Evolutionary conservation across 2,113 vertebrate genomes (phyloP), one percentile per base, ranked within the genome.

Genomic region (Pygoscelis adeliae): DNA sequence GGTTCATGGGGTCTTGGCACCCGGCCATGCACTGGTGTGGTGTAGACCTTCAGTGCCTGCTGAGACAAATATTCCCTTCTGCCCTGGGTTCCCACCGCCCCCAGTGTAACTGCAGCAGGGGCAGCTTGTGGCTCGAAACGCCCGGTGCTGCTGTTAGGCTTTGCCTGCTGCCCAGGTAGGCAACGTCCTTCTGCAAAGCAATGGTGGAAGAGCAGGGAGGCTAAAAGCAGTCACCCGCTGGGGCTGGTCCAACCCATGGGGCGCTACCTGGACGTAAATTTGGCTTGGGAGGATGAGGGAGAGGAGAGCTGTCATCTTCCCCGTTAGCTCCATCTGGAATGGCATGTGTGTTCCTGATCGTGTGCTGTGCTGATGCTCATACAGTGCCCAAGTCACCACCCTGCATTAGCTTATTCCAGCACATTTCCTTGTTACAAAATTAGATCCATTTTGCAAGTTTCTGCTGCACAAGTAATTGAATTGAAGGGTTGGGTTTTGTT

Each of bases 371-470:
- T 94, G 69, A 52, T 95, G 81, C 73, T 89, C 44, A 5, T 25
- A 6, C 42, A 14, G 91, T 89, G 93, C 93, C 91, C 79, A 0
- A 95, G 92, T 92, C 93, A 77, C 87, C 58, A 47, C 87, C 85
- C 50, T 88, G 58, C 86, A 81, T 97, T 93, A 94, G 78, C 82
- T 94, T 93, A 83, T 94, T 87, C 85, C 90, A 77, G 67, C 74
- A 62, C 38, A 42, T 95, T 94, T 93, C 73, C 38, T 7, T 74
- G 29, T 58, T 83, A 67, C 23, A 85, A 86, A 96, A 95, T 95
- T 81, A 90, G 87, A 81, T 88, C 78, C 82, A 63, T 91, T 96
- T 92, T 94, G 63, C 78, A 95, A 58, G 94, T 83, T 96, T 58
- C 70, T 91, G 40, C 70, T 91, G 91, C 77, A 30, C 69, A 69